A percentile compares a stretch with the other conserved stretches of the same genome.
Conservation (phyloP, 2,113 vertebrate genomes). For the Crocuta crocuta region DNA sequence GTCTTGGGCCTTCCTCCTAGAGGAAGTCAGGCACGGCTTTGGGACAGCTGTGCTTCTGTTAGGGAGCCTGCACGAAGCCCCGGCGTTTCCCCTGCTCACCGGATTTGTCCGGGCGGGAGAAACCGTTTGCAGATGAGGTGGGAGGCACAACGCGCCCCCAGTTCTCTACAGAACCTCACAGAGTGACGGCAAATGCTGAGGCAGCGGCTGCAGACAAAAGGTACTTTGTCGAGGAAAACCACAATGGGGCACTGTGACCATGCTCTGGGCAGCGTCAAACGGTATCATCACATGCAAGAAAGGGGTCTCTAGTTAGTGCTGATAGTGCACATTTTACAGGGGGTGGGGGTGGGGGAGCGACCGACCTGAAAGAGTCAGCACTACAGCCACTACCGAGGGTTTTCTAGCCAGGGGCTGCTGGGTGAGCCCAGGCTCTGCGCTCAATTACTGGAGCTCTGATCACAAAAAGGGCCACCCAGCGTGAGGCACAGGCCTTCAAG, state of each 20-base stretch:
- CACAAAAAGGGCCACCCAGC: neutral
- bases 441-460: neutral
- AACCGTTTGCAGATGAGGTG: conserved; percentile 83
- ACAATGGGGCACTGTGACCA: conserved; percentile 86
- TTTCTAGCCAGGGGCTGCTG: neutral
- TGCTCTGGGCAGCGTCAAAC: conserved; percentile 87
- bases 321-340: conserved; percentile 35
- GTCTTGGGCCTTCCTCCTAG: conserved; percentile 80
- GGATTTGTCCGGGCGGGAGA: conserved; percentile 84
- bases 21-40: conserved; percentile 87
- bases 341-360: neutral
- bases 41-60: conserved; percentile 92
- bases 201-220: conserved; percentile 89
- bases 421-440: neutral
- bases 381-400: neutral
- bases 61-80: conserved; percentile 86
- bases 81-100: conserved; percentile 89
- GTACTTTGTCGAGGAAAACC: conserved; percentile 89
- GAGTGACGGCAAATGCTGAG: conserved; percentile 85
- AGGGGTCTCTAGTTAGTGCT: conserved; percentile 82
- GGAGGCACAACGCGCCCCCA: conserved; percentile 81
- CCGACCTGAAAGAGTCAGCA: neutral
- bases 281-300: conserved; percentile 79
- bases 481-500: neutral
- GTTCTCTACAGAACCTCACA: conserved; percentile 84